phyloP scores from a whole-genome alignment of 1,140 invertebrate genomes.

The Chrysopa pallens region DNA sequence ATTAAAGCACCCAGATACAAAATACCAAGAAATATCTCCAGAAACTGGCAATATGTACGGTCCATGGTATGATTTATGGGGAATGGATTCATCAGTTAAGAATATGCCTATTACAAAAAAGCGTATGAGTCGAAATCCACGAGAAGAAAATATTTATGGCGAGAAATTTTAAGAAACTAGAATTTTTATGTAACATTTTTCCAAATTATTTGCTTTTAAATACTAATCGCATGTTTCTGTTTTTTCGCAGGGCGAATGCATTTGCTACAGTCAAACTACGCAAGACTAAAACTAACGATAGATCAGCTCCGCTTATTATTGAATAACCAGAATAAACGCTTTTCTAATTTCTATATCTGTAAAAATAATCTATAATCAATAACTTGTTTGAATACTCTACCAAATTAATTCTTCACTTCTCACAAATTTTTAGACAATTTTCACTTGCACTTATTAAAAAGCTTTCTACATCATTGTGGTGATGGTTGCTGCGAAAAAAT shows the following conservation, averaged over 20 bases:
- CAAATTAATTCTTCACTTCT: conserved; percentile 1
- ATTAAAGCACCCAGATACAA: conserved; percentile 25
- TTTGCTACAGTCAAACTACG: conserved; percentile 72
- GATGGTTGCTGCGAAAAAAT: not conserved
- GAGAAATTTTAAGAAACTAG: conserved; percentile 9
- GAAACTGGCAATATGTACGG: conserved; percentile 50
- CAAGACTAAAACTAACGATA: conserved; percentile 71
- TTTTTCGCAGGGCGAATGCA: conserved; percentile 52
- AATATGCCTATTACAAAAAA: conserved; percentile 18
- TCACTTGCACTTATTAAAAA: not conserved
- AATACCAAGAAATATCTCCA: conserved; percentile 34
- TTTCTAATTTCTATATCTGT: not conserved
- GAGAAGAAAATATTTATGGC: conserved; percentile 4
- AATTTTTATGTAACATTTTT: conserved; percentile 1
- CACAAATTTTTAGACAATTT: not conserved
- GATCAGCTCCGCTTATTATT: conserved; percentile 52
- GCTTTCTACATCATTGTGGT: not conserved
- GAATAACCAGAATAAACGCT: conserved; percentile 10
- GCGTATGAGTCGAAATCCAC: conserved; percentile 5
- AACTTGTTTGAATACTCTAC: too few relatives aligned
- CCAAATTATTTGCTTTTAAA: conserved; percentile 1
- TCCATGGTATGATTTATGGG: conserved; percentile 78
- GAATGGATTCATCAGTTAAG: conserved; percentile 33
- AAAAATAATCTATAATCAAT: not conserved
- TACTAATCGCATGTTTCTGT: conserved; percentile 1